Evolutionary conservation across 2,888 invertebrate species (phyloP).

Genomic region (Agriopis leucophaearia): DNA sequence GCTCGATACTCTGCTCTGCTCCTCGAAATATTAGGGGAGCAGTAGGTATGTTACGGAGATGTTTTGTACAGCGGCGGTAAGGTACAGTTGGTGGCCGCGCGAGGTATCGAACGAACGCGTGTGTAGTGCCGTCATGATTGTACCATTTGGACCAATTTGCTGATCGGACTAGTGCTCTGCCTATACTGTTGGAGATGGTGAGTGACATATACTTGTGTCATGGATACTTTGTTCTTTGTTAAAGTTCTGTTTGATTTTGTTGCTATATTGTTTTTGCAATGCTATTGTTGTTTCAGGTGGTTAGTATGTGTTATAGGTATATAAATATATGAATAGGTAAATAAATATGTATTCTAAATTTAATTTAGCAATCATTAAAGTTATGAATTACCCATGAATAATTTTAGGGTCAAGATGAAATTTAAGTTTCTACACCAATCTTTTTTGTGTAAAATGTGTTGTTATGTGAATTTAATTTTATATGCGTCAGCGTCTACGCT

Average conservation of each 20-base stretch:
- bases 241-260: not conserved
- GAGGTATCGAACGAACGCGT: conserved; percentile 63
- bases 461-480: not conserved
- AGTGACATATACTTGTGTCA: conserved; percentile 28
- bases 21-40: conserved; percentile 15
- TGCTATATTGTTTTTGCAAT: not conserved
- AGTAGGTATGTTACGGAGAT: not conserved
- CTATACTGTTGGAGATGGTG: conserved; percentile 46
- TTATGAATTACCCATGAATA: not conserved
- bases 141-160: conserved; percentile 74
- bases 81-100: conserved; percentile 67
- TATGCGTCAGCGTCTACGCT: conserved; percentile 9
- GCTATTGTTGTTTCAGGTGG: conserved; percentile 10
- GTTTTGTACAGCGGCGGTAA: conserved; percentile 13
- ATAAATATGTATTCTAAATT: not conserved
- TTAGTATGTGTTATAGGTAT: not conserved
- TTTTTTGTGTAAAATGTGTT: not conserved
- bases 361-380: too few relatives aligned
- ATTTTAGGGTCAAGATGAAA: not conserved
- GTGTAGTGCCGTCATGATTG: conserved; percentile 64
- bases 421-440: not conserved
- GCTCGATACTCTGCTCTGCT: conserved; percentile 28
- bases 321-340: not conserved
- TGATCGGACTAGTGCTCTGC: conserved; percentile 46
- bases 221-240: not conserved